Evolutionary conservation across 2,797 vertebrate genomes (phyloP).

Genomic region (Micropoecilia bifurca): DNA sequence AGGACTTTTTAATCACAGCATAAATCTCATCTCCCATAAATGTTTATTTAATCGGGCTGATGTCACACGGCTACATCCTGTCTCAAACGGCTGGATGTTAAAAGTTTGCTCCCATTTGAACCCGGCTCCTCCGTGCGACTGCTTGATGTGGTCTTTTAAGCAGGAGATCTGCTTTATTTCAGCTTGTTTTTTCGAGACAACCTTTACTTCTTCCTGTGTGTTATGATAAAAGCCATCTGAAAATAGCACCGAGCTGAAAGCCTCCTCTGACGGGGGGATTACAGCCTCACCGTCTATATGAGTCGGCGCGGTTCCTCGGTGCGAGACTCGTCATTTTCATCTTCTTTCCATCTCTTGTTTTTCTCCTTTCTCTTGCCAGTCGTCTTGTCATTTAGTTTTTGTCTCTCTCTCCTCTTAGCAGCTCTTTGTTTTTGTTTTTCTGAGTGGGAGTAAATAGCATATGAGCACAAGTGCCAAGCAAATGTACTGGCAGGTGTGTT

Average conservation of each 20-base stretch:
- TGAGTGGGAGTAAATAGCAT: slow-evolving; percentile 34
- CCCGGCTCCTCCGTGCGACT: not conserved
- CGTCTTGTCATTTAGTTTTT: slow-evolving; percentile 28
- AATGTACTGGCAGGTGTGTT: slow-evolving; percentile 27
- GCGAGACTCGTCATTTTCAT: slow-evolving; percentile 10
- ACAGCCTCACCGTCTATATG: slow-evolving; percentile 22
- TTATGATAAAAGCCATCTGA: slow-evolving; percentile 19
- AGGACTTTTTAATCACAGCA: not conserved
- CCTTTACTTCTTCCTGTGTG: slow-evolving; percentile 19
- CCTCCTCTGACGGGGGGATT: slow-evolving; percentile 42
- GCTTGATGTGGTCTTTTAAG: not conserved
- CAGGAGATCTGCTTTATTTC: not conserved
- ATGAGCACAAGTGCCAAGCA: not conserved
- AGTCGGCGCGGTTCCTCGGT: slow-evolving; percentile 1
- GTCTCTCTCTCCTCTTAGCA: slow-evolving; percentile 6
- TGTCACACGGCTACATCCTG: not conserved
- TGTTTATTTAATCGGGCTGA: not conserved
- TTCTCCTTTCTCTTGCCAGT: slow-evolving; percentile 21
- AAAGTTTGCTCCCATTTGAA: not conserved
- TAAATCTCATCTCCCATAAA: not conserved
- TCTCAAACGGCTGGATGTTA: not conserved
- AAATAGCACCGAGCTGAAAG: slow-evolving; percentile 29
- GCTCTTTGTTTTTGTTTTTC: slow-evolving; percentile 32
- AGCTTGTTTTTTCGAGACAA: slow-evolving; percentile 12
- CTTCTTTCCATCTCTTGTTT: not conserved